These are phyloP conservation scores for Saxidomus purpurata DNA, from an alignment of 1,140 invertebrate genomes.

Conservation along the genomic window DNA sequence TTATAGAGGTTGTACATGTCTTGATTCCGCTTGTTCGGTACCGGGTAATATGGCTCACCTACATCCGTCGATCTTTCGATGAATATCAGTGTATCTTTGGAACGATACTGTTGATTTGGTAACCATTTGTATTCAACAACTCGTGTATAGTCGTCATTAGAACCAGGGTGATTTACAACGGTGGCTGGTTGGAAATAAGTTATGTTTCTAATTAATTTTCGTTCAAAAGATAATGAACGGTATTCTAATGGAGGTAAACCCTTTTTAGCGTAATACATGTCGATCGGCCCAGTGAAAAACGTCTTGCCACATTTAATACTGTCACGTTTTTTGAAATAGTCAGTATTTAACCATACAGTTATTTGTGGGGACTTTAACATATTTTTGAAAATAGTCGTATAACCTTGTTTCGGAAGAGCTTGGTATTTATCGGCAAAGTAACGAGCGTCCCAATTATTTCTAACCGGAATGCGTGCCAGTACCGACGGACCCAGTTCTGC, in stretches of 20 bases:
- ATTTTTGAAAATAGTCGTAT: background rate
- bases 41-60: background rate
- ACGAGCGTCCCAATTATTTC: background rate
- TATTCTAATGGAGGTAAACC: background rate
- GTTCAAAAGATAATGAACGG: background rate
- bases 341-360: background rate
- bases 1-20: background rate
- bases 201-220: background rate
- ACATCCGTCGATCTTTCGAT: background rate
- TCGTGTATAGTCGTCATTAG: background rate
- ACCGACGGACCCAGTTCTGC: background rate
- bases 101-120: background rate
- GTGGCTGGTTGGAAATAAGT: background rate
- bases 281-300: background rate
- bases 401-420: background rate
- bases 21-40: background rate
- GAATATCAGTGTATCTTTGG: background rate
- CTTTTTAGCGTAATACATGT: background rate
- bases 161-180: background rate
- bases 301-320: background rate
- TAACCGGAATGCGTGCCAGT: background rate
- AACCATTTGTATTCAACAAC: background rate
- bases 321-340: background rate
- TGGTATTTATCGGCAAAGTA: background rate
- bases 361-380: background rate